A percentile compares a stretch with the other conserved stretches of the same genome.
Evolutionary conservation across 2,113 vertebrate genomes (phyloP).

Genomic region (Scatophagus argus): DNA sequence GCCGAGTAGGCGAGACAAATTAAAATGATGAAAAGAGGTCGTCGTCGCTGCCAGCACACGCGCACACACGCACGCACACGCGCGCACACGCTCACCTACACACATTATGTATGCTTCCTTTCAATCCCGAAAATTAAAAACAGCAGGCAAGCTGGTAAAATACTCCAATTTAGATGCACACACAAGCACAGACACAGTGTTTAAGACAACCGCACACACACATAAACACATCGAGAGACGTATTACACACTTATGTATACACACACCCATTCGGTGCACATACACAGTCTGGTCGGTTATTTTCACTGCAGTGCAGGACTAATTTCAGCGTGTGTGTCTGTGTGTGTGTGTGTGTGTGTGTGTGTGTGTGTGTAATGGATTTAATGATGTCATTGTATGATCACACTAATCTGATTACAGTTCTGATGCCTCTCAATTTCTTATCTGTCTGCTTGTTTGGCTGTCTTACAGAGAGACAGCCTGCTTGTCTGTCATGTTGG

Average conservation of each 20-base stretch:
- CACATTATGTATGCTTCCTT: conserved; percentile 20
- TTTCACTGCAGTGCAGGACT: conserved; percentile 20
- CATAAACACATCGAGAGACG: background rate
- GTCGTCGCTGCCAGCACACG: background rate
- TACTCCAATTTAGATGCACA: conserved; percentile 3
- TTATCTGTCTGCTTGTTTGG: conserved; percentile 35
- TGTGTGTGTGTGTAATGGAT: conserved; percentile 22
- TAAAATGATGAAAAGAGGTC: conserved; percentile 34
- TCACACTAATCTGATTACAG: conserved; percentile 70
- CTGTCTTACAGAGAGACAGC: background rate
- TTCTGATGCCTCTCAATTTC: conserved; percentile 59
- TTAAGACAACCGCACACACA: background rate
- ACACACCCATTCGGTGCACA: background rate
- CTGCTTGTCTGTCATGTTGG: background rate
- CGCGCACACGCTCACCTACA: conserved; percentile 30
- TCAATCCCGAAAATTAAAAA: conserved; percentile 50
- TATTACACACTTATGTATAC: background rate
- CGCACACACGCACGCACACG: conserved; percentile 10
- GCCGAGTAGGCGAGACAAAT: conserved; percentile 34
- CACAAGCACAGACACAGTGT: background rate
- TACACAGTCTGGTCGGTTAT: conserved; percentile 22
- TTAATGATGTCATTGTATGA: conserved; percentile 64
- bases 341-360: conserved; percentile 24
- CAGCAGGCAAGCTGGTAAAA: conserved; percentile 31
- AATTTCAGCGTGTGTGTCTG: background rate